Evolutionary conservation across 2,888 invertebrate genomes (phyloP), one percentile per base, ranked within the genome.

Genomic region (Aphidoletes aphidimyza): DNA sequence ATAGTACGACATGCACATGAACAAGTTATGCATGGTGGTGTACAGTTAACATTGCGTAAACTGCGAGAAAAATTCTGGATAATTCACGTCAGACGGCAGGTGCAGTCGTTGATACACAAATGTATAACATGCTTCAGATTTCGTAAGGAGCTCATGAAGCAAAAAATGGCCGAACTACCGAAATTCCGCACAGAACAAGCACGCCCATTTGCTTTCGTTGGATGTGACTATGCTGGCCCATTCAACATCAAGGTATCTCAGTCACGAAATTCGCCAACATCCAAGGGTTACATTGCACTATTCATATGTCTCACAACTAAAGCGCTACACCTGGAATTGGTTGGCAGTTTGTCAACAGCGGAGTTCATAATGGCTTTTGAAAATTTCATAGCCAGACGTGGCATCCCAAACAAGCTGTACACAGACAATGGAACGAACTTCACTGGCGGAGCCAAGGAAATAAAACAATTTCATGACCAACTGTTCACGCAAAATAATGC

Each of bases 401-500:
- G 83, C 17, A 17, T 83, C 8, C 47, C 45, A 8, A 30, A n/a
- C 1, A 42, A n/a, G 11, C 11, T 83, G 0, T 47, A 83, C 14
- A 30, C 45, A 1, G 83, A 83, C 14, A 83, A 83, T 19, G 83
- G 47, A 26, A 83, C 83, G 0, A 83, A 83, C 22, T 83, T 83
- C 17, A 37, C 9, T 30, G 83, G 45, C 0, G 83, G 45, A 26
- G 14, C 34, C 36, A 36, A 78, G 11, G 78, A 78, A 36, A 78
- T 78, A 5, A 1, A 5, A 1, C 1, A 9, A n/a, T 36, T 6
- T n/a, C 22, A 22, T n/a, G 6, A 54, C 2, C 54, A 54, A 54
- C 5, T n/a, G 26, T 22, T 54, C 22, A 22, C 26, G 2, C 69
- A 69, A 30, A 69, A 69, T n/a, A 34, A 30, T n/a, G 69, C 69